Percentiles rank a stretch among this genome's conserved stretches.
Evolutionary conservation across 1,140 invertebrate genomes (phyloP).

Genomic region (Panonychus citri): DNA sequence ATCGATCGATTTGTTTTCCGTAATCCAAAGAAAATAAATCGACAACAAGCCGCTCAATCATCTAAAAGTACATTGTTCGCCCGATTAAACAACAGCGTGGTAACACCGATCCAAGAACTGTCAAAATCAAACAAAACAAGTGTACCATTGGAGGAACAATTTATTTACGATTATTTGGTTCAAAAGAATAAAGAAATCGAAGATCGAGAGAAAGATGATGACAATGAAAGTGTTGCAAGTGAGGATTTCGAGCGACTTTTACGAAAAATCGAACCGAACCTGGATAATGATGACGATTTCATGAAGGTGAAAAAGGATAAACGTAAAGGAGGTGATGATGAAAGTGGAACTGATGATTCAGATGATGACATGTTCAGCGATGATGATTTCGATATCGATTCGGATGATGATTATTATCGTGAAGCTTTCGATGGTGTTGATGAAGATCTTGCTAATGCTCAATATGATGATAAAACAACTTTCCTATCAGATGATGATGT

Average conservation of each 20-base stretch:
- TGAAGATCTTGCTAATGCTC: slow-evolving; percentile 33
- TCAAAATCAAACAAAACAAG: slow-evolving; percentile 36
- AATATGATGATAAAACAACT: slow-evolving; percentile 18
- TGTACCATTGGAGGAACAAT: slow-evolving; percentile 57
- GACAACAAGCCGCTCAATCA: slow-evolving; percentile 12
- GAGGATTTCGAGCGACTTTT: slow-evolving; percentile 47
- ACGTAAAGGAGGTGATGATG: slow-evolving; percentile 16
- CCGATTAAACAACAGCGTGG: background rate
- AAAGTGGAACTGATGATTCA: slow-evolving; percentile 12
- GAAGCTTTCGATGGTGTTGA: slow-evolving; percentile 22
- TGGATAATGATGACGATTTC: slow-evolving; percentile 10
- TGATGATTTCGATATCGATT: slow-evolving; percentile 16
- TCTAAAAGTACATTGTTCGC: slow-evolving; percentile 2
- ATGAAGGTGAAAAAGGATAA: slow-evolving; percentile 8
- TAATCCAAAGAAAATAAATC: slow-evolving; percentile 59
- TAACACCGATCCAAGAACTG: slow-evolving; percentile 26
- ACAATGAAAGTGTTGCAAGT: slow-evolving; percentile 56
- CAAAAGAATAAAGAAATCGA: slow-evolving; percentile 17
- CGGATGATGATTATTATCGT: slow-evolving; percentile 16
- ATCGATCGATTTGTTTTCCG: slow-evolving; percentile 84
- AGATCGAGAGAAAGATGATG: slow-evolving; percentile 32
- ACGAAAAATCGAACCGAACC: slow-evolving; percentile 14
- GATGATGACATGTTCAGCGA: slow-evolving; percentile 16
- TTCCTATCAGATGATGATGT: slow-evolving; percentile 4
- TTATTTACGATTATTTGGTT: slow-evolving; percentile 33